Conservation (phyloP, 2,797 vertebrate genomes). For the Oryzias dopingdopingensis region DNA sequence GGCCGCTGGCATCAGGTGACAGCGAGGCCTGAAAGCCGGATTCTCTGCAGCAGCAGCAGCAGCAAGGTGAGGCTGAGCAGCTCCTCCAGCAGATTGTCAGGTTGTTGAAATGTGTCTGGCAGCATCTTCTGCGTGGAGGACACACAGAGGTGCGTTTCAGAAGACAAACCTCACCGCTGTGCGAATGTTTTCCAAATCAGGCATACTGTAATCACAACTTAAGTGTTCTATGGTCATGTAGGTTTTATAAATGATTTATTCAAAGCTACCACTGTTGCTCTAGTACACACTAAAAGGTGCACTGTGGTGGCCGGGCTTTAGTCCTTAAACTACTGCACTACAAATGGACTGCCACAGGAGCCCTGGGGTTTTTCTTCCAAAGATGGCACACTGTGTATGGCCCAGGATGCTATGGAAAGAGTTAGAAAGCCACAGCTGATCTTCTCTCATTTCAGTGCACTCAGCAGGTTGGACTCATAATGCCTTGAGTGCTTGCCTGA, state of each 20-base stretch:
- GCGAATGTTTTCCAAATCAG: too few species aligned
- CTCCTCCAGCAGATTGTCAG: background rate
- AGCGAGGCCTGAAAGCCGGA: background rate
- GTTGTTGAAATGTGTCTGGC: too few species aligned
- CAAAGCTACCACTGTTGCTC: constrained; percentile 6
- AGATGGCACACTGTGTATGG: constrained; percentile 33
- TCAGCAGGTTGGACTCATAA: constrained; percentile 65
- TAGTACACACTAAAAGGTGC: background rate
- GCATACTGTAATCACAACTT: too few species aligned
- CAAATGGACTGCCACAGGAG: constrained; percentile 18
- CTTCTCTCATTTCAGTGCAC: constrained; percentile 69
- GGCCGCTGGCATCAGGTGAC: background rate
- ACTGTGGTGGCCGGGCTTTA: constrained; percentile 12
- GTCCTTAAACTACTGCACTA: constrained; percentile 14
- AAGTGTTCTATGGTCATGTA: too few species aligned
- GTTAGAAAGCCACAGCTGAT: constrained; percentile 61
- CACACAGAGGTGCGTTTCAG: too few species aligned
- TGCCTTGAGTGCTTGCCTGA: constrained; percentile 66
- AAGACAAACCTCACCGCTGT: too few species aligned
- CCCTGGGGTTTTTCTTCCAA: constrained; percentile 20
- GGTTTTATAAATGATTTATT: constrained; percentile 4
- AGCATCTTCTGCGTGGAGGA: too few species aligned
- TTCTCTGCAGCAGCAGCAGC: background rate
- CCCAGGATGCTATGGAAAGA: constrained; percentile 47
- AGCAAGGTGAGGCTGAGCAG: background rate